phyloP scores from a whole-genome alignment of 2,797 vertebrate genomes.

The Gymnothorax javanicus region DNA sequence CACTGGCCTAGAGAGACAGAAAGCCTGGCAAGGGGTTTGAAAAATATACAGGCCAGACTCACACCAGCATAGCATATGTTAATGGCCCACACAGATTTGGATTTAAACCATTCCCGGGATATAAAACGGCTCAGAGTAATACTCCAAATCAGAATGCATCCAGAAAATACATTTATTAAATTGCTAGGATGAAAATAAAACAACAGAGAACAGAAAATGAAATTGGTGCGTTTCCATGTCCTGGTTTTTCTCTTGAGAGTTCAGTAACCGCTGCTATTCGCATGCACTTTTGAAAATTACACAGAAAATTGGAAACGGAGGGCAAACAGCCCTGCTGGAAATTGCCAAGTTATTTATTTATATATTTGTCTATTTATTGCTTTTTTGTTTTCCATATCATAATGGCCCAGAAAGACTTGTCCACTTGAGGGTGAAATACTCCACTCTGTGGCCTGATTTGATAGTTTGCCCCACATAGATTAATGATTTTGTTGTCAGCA shows the following conservation, averaged over 20 bases:
- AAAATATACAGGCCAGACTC: conserved; percentile 18
- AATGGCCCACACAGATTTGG: conserved; percentile 27
- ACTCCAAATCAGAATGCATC: conserved; percentile 25
- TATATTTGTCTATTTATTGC: conserved; percentile 28
- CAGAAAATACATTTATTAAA: conserved; percentile 36
- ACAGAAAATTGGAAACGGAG: conserved; percentile 35
- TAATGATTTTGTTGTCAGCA: conserved; percentile 61
- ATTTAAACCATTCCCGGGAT: conserved; percentile 27
- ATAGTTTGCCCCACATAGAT: conserved; percentile 31
- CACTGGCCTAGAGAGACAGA: not conserved
- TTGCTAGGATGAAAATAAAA: conserved; percentile 35
- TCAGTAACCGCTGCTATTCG: conserved; percentile 15
- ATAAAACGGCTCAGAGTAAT: conserved; percentile 28
- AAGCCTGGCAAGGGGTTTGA: not conserved
- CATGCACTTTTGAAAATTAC: conserved; percentile 27
- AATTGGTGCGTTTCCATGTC: conserved; percentile 30
- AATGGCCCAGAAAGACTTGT: conserved; percentile 14
- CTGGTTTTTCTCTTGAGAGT: conserved; percentile 25
- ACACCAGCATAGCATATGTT: not conserved
- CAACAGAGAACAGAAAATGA: conserved; percentile 26
- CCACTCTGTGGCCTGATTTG: conserved; percentile 19
- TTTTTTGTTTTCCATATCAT: conserved; percentile 28
- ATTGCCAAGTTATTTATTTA: conserved; percentile 35
- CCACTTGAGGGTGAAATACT: conserved; percentile 22
- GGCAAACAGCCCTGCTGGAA: conserved; percentile 33